Conservation (phyloP, 2,888 invertebrate species). For the Leuctra nigra region DNA sequence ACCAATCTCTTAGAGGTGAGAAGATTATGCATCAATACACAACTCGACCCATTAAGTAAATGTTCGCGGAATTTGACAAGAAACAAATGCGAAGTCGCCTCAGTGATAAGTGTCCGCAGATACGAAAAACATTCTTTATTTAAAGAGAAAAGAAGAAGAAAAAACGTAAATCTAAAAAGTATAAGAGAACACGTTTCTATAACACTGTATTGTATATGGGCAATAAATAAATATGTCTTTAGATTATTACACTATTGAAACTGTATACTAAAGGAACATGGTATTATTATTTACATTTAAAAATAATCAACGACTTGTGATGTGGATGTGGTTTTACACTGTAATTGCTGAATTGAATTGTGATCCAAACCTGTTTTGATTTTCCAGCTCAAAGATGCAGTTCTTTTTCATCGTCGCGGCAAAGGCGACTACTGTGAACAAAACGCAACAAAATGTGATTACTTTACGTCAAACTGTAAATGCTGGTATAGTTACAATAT, state of each 20-base stretch:
- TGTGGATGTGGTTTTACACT: no score
- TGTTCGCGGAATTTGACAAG: slow-evolving; percentile 16
- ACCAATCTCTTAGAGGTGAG: background rate
- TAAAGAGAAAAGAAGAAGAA: background rate
- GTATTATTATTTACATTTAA: no score
- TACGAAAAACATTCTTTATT: slow-evolving; percentile 18
- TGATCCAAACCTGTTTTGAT: no score
- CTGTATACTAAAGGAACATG: no score
- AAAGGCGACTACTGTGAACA: no score
- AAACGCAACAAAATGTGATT: no score
- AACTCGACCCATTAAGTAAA: slow-evolving; percentile 22
- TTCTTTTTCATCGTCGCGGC: no score
- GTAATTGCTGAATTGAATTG: no score
- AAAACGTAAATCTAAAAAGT: background rate
- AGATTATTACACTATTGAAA: slow-evolving; percentile 1
- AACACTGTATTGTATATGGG: slow-evolving; percentile 13
- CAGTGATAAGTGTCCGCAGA: slow-evolving; percentile 19
- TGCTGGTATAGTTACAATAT: no score
- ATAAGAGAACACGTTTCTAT: slow-evolving; percentile 2
- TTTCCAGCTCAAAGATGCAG: no score
- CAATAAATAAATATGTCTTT: slow-evolving; percentile 19
- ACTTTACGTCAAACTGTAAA: no score
- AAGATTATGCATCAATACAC: slow-evolving; percentile 9
- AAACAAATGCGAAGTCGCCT: slow-evolving; percentile 18
- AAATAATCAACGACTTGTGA: no score